Evolutionary conservation across 2,113 vertebrate species (phyloP), one percentile per base, ranked within the genome.

Genomic region (Malurus cyaneus): DNA sequence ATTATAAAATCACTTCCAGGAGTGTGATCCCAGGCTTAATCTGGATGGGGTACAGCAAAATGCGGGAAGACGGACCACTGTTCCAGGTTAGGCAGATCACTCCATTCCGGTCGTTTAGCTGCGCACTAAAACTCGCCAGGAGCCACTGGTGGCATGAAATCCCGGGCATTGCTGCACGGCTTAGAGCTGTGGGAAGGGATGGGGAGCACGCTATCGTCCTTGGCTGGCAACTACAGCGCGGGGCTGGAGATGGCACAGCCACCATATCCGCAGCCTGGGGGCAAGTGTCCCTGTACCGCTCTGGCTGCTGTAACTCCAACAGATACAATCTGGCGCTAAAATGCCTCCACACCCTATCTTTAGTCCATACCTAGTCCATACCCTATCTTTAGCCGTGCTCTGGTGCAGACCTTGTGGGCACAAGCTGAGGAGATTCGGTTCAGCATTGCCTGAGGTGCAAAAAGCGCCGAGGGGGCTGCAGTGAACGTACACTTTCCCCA

Each of bases 11-110:
- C 1, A 1, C 54, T 91, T 47, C 34, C 65, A 84, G 29, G 4
- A 70, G 34, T 42, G 42, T 1, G 21, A 78, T 44, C 23, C 32
- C 49, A 69, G 39, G 14, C 17, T 85, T 67, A 84, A 47, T 21
- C 11, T 18, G 20, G 11, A 60, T 0, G 2, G 11, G 11, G 49
- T n/a, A 85, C 12, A 52, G 29, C 29, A 59, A 3, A 0, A 8
- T 39, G 42, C 4, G 2, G 54, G 26, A 46, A 24, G 11, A 42
- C 2, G 62, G 17, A 32, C 18, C n/a, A 28, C 34, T 17, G 39
- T 3, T 71, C 8, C 70, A 57, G 44, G 28, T 34, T 39, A 39
- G 34, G 41, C 10, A 36, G 20, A 79, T 64, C 12, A 46, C 66
- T 52, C 24, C 54, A 46, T 52, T 23, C 41, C 18, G 5, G 9